A percentile compares a stretch with the other conserved stretches of the same genome.
Conservation (phyloP, 2,113 vertebrate species). For the Entomyzon cyanotis region DNA sequence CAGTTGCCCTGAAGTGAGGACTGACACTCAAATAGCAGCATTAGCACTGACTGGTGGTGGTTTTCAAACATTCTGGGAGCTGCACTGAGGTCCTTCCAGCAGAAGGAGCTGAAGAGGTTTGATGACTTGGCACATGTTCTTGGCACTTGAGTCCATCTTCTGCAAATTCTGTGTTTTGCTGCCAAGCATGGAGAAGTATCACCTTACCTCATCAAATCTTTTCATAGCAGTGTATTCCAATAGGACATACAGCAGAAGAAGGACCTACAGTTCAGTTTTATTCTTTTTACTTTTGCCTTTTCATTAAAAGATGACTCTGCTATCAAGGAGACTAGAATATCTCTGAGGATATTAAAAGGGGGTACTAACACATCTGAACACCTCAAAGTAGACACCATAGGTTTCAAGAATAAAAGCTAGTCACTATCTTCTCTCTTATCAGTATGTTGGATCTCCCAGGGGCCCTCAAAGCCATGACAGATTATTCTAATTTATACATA, state of each 20-base stretch:
- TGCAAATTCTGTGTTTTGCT: not conserved
- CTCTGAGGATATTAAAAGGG: not conserved
- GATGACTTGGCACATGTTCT: not conserved
- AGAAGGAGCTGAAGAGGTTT: not conserved
- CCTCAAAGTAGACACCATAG: not conserved
- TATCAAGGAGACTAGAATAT: not conserved
- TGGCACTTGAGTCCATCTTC: not conserved
- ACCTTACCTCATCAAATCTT: not conserved
- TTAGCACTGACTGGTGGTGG: not conserved
- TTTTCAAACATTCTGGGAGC: conserved; percentile 2
- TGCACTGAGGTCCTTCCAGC: not conserved
- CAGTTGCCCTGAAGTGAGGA: conserved; percentile 11
- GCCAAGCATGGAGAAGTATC: not conserved
- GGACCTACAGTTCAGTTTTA: not conserved
- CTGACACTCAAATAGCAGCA: conserved; percentile 11
- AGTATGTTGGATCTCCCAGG: not conserved
- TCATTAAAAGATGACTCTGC: not conserved
- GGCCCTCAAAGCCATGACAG: not conserved
- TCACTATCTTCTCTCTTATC: not conserved
- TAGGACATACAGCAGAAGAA: not conserved
- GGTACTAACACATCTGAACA: not conserved
- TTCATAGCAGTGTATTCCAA: not conserved
- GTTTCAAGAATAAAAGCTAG: not conserved
- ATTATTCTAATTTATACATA: not conserved
- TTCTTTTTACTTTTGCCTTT: not conserved